Evolutionary conservation across 2,113 vertebrate genomes (phyloP), one percentile per base, ranked within the genome.

Genomic region (Forbesichthys agassizii): DNA sequence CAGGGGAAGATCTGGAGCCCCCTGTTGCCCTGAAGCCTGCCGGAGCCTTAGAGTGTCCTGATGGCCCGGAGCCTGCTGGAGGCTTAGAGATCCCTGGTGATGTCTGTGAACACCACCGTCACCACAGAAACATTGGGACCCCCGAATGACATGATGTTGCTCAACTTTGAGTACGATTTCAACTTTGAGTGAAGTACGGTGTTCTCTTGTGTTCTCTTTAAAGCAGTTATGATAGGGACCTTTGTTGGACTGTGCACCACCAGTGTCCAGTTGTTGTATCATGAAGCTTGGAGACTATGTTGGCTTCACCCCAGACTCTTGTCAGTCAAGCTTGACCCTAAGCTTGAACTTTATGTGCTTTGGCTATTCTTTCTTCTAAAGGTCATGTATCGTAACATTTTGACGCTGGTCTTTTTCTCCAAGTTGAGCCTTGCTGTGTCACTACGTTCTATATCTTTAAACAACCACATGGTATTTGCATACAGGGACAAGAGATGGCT

Each of bases 51-150:
- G 27, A 27, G 27, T 16, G 16, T 2, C 27, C 27, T 27, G 27
- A 2, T 27, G 27, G 27, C 27, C 27, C 27, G 27, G 27, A 27
- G 27, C 27, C 27, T 27, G 27, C 27, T 3, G 2, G 27, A 27
- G 27, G 27, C 27, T 27, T 27, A 27, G 27, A 27, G 27, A 2
- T 3, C 27, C 27, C 27, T 27, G 2, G 27, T 27, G 27, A 33
- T 64, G 56, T 61, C 80, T 20, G 47, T 73, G 3, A 1, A 18
- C 16, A 14, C 51, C 3, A 49, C 60, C 36, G 11, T 71, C 73
- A 72, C 80, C 49, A 13, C 87, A 60, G 81, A 92, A 74, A 75
- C 81, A 33, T 73, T 89, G 46, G 85, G 79, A 36, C 75, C 88
- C 36, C 86, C 84, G 9, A 59, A 81, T 0, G 84, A 88, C 68